phyloP scores from a whole-genome alignment of 2,113 vertebrate species.

The Hylia prasina region DNA sequence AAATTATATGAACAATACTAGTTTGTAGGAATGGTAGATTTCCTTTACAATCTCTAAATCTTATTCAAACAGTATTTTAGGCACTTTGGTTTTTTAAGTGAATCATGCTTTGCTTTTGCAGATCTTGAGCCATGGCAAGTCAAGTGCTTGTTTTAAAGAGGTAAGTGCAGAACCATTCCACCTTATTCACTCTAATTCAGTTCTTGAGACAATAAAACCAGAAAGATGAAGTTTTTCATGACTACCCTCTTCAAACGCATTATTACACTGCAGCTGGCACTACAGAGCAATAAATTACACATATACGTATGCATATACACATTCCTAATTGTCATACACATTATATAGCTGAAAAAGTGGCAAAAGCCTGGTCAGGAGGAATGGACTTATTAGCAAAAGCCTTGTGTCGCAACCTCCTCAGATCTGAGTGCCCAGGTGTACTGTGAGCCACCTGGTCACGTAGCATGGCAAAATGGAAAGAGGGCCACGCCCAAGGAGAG shows the following conservation, averaged over 20 bases:
- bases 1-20: neutral
- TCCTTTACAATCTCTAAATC: neutral
- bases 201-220: conserved; percentile 4
- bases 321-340: neutral
- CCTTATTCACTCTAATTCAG: neutral
- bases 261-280: conserved; percentile 3
- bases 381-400: neutral
- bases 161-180: neutral
- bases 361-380: conserved; percentile 30
- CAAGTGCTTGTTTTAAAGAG: neutral
- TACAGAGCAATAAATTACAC: conserved; percentile 4
- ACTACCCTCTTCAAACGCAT: neutral
- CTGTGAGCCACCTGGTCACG: conserved; percentile 18
- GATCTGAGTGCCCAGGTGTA: conserved; percentile 9
- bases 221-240: conserved; percentile 1
- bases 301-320: neutral
- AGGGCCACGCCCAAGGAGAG: conserved; percentile 10
- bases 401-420: neutral
- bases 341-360: neutral
- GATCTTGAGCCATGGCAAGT: neutral
- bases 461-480: conserved; percentile 28
- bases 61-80: neutral
- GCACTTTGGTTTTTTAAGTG: neutral
- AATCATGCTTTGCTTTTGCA: neutral
- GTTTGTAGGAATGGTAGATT: neutral